A percentile compares a stretch with the other conserved stretches of the same genome.
Evolutionary conservation across 2,888 invertebrate genomes (phyloP).

Genomic region (Altica lythri): DNA sequence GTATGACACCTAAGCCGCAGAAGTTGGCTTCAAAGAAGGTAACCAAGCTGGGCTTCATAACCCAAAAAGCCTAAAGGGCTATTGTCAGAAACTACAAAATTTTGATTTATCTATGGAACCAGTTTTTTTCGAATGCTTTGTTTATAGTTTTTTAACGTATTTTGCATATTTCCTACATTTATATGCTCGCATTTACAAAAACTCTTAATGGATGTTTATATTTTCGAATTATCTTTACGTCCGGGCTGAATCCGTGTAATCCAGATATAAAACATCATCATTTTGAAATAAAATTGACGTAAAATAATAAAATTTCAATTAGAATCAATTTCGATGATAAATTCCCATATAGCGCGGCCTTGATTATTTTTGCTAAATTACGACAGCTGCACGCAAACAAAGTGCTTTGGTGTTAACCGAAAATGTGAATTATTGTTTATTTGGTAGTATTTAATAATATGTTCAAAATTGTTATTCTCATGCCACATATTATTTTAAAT

Average conservation of each 20-base stretch:
- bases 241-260: neutral
- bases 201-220: no score
- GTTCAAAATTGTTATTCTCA: slow-evolving; percentile 33
- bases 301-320: slow-evolving; percentile 27
- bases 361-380: slow-evolving; percentile 33
- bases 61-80: no score
- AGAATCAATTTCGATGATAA: slow-evolving; percentile 26
- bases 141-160: neutral
- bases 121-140: no score
- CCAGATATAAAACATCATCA: neutral
- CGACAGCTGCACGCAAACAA: slow-evolving; percentile 42
- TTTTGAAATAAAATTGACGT: slow-evolving; percentile 12
- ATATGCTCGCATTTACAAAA: neutral
- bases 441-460: slow-evolving; percentile 29
- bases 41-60: no score
- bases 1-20: no score
- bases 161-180: neutral
- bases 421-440: slow-evolving; percentile 33
- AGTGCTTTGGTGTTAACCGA: slow-evolving; percentile 41
- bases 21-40: no score
- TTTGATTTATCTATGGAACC: no score
- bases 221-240: neutral
- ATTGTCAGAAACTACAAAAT: no score
- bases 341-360: slow-evolving; percentile 41
- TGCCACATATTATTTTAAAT: slow-evolving; percentile 20